These are phyloP conservation scores for Eretmochelys imbricata DNA, from an alignment of 2,113 vertebrate genomes.

Conservation along the genomic window DNA sequence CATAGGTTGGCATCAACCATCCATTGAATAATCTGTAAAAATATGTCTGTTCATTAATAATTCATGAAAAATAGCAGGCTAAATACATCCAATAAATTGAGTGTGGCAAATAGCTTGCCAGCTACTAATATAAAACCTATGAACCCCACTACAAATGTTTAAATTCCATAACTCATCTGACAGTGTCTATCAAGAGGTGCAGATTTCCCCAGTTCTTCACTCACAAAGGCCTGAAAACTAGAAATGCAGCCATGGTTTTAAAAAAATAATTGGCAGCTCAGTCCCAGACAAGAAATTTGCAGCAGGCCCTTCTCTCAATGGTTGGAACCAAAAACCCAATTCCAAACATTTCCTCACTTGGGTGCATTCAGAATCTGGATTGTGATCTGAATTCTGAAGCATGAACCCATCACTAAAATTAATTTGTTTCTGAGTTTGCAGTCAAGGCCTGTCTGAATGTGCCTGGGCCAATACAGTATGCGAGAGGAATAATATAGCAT, in stretches of 20 bases:
- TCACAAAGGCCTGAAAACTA: not conserved
- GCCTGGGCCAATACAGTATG: not conserved
- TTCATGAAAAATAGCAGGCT: not conserved
- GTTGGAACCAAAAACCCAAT: not conserved
- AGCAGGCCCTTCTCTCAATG: not conserved
- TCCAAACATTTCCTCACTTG: not conserved
- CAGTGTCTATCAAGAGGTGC: not conserved
- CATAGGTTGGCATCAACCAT: slow-evolving; percentile 17
- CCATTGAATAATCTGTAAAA: slow-evolving; percentile 48
- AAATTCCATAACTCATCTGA: not conserved
- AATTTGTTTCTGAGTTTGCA: not conserved
- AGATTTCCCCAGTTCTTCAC: not conserved
- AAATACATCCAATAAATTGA: slow-evolving; percentile 6
- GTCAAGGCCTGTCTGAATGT: not conserved
- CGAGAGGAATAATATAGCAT: not conserved
- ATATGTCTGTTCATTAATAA: slow-evolving; percentile 30
- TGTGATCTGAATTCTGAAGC: not conserved
- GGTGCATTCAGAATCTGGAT: not conserved
- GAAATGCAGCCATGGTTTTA: not conserved
- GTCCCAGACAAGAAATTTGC: not conserved
- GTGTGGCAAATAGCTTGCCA: not conserved
- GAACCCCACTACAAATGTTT: not conserved
- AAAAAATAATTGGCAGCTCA: not conserved
- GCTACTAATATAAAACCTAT: not conserved
- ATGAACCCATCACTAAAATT: not conserved